A percentile compares a stretch with the other conserved stretches of the same genome.
Conservation (phyloP, 1,140 invertebrate genomes). For the Heliconius hermathena region DNA sequence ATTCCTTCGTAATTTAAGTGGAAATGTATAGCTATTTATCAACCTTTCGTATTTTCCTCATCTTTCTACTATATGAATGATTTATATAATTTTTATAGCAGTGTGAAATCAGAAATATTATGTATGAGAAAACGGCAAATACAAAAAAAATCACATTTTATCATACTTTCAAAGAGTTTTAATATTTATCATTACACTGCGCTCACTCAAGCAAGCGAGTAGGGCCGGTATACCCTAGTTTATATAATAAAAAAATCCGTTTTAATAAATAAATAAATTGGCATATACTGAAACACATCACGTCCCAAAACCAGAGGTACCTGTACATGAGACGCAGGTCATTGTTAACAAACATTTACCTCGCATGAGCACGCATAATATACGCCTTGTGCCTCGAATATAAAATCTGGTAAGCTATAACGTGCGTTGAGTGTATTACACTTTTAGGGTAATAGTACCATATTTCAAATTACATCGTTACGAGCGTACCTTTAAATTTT, state of each 20-base stretch:
- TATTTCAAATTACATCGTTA: conserved; percentile 19
- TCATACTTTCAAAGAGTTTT: too few relatives aligned
- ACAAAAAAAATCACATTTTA: too few relatives aligned
- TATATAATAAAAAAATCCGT: neutral
- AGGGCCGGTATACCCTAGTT: too few relatives aligned
- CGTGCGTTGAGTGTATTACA: conserved; percentile 25
- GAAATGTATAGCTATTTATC: too few relatives aligned
- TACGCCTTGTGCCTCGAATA: conserved; percentile 15
- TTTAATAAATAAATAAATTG: conserved; percentile 11
- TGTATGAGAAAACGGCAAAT: too few relatives aligned
- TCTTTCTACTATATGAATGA: too few relatives aligned
- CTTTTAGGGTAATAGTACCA: conserved; percentile 27
- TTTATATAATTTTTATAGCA: too few relatives aligned
- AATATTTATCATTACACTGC: too few relatives aligned
- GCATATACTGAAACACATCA: neutral
- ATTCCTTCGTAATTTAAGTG: too few relatives aligned
- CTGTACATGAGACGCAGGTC: conserved; percentile 22
- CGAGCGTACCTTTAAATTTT: neutral
- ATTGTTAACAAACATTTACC: conserved; percentile 29
- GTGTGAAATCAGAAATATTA: too few relatives aligned
- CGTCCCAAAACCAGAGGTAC: conserved; percentile 8
- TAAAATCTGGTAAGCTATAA: conserved; percentile 29
- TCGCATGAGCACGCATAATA: conserved; percentile 28
- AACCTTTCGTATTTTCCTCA: too few relatives aligned
- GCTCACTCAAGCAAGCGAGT: too few relatives aligned